These are phyloP conservation scores for Adelognathus sp. DNA, from an alignment of 2,888 invertebrate species.

Conservation along the genomic window DNA sequence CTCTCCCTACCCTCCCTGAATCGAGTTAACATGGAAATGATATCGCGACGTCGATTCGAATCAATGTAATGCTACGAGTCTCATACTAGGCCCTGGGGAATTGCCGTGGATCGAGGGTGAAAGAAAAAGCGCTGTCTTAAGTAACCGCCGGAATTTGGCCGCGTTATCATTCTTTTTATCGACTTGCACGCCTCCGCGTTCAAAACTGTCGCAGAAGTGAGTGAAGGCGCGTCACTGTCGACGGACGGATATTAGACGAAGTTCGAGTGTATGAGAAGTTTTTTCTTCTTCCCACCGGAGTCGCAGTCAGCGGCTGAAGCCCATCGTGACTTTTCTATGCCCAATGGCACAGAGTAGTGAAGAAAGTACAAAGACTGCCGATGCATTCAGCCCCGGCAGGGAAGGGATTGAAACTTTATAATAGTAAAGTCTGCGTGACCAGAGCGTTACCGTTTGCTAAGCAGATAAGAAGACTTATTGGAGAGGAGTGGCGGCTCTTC, in stretches of 20 bases:
- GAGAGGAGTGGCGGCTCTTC: conserved; percentile 24
- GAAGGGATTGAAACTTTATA: conserved; percentile 51
- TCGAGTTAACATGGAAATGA: too few relatives aligned
- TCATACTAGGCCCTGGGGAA: too few relatives aligned
- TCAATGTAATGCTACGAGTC: too few relatives aligned
- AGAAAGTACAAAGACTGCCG: conserved; percentile 37
- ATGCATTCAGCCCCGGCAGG: conserved; percentile 41
- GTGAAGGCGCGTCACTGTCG: background rate
- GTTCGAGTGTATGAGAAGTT: conserved; percentile 34
- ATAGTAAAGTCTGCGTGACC: conserved; percentile 51
- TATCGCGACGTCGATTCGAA: too few relatives aligned
- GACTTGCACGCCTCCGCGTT: background rate
- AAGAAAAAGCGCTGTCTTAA: background rate
- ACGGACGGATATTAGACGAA: conserved; percentile 28
- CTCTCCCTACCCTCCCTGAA: too few relatives aligned
- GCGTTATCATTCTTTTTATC: background rate
- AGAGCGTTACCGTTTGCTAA: conserved; percentile 55
- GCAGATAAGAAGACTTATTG: conserved; percentile 61
- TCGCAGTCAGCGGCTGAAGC: conserved; percentile 11
- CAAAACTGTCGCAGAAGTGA: background rate
- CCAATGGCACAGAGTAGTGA: background rate
- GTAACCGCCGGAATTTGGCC: background rate
- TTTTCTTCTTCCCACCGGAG: conserved; percentile 1
- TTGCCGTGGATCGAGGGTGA: background rate
- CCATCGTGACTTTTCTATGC: conserved; percentile 30